Conservation (phyloP, 1,140 invertebrate genomes). For the Steinernema khuongi region DNA sequence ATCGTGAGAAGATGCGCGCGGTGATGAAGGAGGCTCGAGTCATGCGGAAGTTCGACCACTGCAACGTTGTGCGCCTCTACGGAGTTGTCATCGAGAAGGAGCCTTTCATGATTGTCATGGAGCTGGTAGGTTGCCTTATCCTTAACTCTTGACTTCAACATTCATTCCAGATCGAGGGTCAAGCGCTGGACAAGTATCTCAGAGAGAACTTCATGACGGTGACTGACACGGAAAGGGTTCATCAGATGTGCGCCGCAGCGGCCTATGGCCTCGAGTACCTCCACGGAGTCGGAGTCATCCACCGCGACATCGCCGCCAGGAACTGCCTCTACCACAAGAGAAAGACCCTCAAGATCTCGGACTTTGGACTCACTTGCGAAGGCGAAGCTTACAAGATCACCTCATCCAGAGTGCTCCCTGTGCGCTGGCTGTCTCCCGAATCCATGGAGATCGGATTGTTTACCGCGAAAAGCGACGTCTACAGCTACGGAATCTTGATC, state of each 20-base stretch:
- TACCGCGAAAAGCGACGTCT: conserved; percentile 28
- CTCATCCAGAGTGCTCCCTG: conserved; percentile 17
- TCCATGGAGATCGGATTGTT: conserved; percentile 17
- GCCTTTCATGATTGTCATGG: conserved; percentile 98
- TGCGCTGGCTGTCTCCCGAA: conserved; percentile 36
- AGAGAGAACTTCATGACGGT: neutral
- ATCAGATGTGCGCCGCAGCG: conserved; percentile 26
- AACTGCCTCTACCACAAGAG: conserved; percentile 63
- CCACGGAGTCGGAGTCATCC: conserved; percentile 72
- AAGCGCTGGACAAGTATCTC: neutral
- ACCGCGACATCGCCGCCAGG: conserved; percentile 82
- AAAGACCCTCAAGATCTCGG: conserved; percentile 30
- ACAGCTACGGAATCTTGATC: conserved; percentile 23
- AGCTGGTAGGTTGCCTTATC: conserved; percentile 72
- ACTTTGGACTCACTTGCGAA: conserved; percentile 28
- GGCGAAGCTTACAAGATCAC: conserved; percentile 22
- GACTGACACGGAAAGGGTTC: conserved; percentile 23
- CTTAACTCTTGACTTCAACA: neutral
- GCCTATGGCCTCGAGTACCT: conserved; percentile 80
- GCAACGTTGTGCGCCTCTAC: conserved; percentile 95
- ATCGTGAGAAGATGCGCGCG: neutral
- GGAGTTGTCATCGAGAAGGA: conserved; percentile 95
- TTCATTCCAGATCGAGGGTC: neutral
- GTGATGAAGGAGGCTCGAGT: conserved; percentile 76
- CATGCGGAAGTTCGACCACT: conserved; percentile 98